Evolutionary conservation across 2,797 vertebrate genomes (phyloP), one percentile per base, ranked within the genome.

Genomic region (Antennarius maculatus): DNA sequence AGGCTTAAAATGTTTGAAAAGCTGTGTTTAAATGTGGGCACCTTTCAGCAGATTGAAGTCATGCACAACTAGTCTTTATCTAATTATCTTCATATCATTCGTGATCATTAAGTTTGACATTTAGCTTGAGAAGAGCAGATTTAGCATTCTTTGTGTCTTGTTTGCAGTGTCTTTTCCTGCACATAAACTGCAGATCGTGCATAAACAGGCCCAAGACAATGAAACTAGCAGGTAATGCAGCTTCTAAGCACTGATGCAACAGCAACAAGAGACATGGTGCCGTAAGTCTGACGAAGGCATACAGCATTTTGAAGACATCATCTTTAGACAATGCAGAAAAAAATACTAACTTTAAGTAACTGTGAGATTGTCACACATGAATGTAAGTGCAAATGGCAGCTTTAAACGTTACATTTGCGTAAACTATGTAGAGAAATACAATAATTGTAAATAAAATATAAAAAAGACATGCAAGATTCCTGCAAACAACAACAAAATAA

Each of bases 171-270:
- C 12, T 64, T 80, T 66, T 80, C 70, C 76, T 67, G 60, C 71
- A 69, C 71, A 82, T 88, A 78, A 86, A 81, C 65, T 68, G 79
- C 71, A 55, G 79, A 85, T 91, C 86, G 4, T 88, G 88, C 88
- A 83, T 89, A 78, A 87, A 91, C 88, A 92, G 71, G 90, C 80
- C 85, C 68, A 14, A 27, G 54, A 73, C 59, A 66, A 47, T 6
- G 58, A 62, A 37, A 18, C 47, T 73, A 45, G 39, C 17, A 64
- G 62, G 66, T 68, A 81, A 23, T 2, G 45, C 57, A 56, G 80
- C 34, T 43, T 73, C 61, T 15, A 52, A 57, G 31, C 23, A 9
- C 49, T 61, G 56, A 74, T 53, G 46, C 61, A 28, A 55, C 41
- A 69, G 37, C n/a, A 50, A 61, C 8, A 15, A 34, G 14, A 16